phyloP scores from a whole-genome alignment of 2,113 vertebrate species.

The Megalops atlanticus region DNA sequence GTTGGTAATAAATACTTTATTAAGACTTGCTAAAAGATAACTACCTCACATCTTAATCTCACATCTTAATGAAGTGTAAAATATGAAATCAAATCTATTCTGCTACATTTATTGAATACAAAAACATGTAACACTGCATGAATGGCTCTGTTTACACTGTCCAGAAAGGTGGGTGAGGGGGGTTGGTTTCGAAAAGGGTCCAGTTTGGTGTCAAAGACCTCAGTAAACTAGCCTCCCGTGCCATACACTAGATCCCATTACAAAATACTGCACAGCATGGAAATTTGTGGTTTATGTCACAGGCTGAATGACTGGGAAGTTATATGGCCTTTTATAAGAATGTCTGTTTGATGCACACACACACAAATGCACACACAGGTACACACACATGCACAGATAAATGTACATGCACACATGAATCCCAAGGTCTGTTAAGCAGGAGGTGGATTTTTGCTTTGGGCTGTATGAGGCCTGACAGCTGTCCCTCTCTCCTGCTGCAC shows the following conservation, averaged over 20 bases:
- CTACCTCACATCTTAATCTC: neutral
- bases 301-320: neutral
- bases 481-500: conserved; percentile 25
- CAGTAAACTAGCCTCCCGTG: neutral
- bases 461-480: neutral
- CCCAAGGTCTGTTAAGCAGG: too few species aligned
- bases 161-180: neutral
- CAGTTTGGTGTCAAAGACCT: neutral
- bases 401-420: too few species aligned
- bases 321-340: neutral
- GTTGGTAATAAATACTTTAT: neutral
- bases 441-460: too few species aligned
- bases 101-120: neutral
- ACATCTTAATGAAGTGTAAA: neutral
- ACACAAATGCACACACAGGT: neutral
- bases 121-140: neutral
- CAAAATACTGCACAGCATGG: neutral
- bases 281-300: neutral
- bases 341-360: neutral
- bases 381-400: neutral
- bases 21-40: neutral
- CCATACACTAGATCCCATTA: neutral
- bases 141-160: neutral
- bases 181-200: neutral
- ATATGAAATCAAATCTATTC: neutral